Evolutionary conservation across 2,888 invertebrate genomes (phyloP).

Genomic region (Hecatera dysodea): DNA sequence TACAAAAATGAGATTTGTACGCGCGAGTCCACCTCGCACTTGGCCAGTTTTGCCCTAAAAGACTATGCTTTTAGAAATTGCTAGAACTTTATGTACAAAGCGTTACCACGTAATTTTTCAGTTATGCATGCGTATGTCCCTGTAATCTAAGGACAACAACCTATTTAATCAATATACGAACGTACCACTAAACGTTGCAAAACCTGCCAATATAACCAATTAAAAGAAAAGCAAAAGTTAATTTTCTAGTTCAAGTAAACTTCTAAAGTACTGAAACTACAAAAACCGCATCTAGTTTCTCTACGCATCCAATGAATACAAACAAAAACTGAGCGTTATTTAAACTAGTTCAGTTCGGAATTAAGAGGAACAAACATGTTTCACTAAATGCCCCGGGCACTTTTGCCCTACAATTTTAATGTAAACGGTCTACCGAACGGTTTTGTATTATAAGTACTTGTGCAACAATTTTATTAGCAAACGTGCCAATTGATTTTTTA

Average conservation of each 20-base stretch:
- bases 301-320: conserved; percentile 42
- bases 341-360: conserved; percentile 49
- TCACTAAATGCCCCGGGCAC: conserved; percentile 70
- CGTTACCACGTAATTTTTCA: too few relatives aligned
- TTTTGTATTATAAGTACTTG: conserved; percentile 33
- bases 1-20: too few relatives aligned
- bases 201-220: background rate
- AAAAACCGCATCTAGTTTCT: conserved; percentile 13
- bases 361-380: conserved; percentile 68
- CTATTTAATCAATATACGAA: too few relatives aligned
- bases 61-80: too few relatives aligned
- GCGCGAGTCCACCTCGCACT: too few relatives aligned
- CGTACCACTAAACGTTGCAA: too few relatives aligned
- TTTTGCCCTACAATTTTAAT: conserved; percentile 65
- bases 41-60: too few relatives aligned
- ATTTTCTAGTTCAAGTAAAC: background rate
- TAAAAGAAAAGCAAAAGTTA: background rate
- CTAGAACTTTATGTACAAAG: too few relatives aligned
- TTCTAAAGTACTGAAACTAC: background rate
- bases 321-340: conserved; percentile 49
- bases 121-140: too few relatives aligned
- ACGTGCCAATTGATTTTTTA: conserved; percentile 48
- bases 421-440: conserved; percentile 64
- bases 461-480: conserved; percentile 38
- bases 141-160: too few relatives aligned